Percentiles rank a stretch among this genome's conserved stretches.
Conservation (phyloP, 2,797 vertebrate genomes). For the Brotula barbata region DNA sequence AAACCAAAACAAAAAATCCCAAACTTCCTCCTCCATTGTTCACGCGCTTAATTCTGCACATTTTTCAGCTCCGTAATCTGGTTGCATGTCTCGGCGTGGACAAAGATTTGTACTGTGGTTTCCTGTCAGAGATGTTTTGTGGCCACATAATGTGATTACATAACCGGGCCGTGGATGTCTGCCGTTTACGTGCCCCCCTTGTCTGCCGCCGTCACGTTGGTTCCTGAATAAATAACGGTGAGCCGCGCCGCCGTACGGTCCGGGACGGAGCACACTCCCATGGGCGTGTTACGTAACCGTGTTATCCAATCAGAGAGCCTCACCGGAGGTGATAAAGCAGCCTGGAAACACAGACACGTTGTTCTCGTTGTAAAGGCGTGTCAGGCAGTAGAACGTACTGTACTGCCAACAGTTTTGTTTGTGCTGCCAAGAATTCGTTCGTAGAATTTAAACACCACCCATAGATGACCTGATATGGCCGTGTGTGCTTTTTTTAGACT, state of each 20-base stretch:
- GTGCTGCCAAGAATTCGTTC: not conserved
- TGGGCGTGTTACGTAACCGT: slow-evolving; percentile 61
- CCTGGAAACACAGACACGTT: slow-evolving; percentile 14
- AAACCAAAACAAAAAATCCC: too few species aligned
- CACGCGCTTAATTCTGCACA: too few species aligned
- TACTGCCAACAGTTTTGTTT: not conserved
- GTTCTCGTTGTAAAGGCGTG: slow-evolving; percentile 18
- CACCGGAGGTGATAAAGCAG: slow-evolving; percentile 55
- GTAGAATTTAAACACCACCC: too few species aligned
- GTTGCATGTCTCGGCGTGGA: not conserved
- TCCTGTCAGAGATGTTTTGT: not conserved
- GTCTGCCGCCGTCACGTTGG: too few species aligned
- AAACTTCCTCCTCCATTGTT: too few species aligned
- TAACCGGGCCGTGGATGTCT: not conserved
- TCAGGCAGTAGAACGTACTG: slow-evolving; percentile 5
- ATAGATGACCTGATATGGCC: not conserved
- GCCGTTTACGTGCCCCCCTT: too few species aligned
- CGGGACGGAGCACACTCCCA: slow-evolving; percentile 34
- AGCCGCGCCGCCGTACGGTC: too few species aligned
- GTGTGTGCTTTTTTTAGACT: not conserved
- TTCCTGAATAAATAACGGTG: too few species aligned
- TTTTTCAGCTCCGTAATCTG: not conserved
- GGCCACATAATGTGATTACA: slow-evolving; percentile 17
- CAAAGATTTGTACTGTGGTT: not conserved
- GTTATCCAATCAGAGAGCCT: slow-evolving; percentile 65